These are phyloP conservation scores for Amazona guildingii DNA, from an alignment of 2,113 vertebrate species.

Conservation along the genomic window DNA sequence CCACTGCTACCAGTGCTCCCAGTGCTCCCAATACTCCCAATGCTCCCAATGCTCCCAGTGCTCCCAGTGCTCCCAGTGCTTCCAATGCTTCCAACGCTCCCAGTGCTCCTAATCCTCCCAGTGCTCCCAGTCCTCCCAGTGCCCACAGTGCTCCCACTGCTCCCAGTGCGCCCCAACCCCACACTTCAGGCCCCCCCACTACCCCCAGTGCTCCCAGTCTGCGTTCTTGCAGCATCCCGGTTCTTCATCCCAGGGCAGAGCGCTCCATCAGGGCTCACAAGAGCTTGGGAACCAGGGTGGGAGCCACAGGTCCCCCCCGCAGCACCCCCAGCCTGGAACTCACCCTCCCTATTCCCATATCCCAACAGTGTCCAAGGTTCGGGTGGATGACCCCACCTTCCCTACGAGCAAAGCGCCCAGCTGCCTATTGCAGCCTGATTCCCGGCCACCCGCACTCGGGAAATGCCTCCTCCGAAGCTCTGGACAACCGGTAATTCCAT, in stretches of 20 bases:
- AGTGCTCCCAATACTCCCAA: accelerated
- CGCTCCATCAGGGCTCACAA: accelerated
- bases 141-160: neutral
- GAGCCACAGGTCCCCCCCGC: neutral
- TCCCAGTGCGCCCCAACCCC: neutral
- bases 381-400: accelerated
- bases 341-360: accelerated
- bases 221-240: accelerated
- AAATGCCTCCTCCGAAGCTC: neutral
- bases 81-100: neutral
- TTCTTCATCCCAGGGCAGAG: neutral
- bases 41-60: too few relatives aligned
- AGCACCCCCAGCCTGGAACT: too few relatives aligned
- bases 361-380: accelerated
- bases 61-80: too few relatives aligned
- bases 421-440: neutral
- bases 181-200: neutral
- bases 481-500: neutral
- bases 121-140: accelerated
- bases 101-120: too few relatives aligned
- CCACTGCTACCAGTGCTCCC: neutral
- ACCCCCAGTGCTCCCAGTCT: neutral
- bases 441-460: neutral
- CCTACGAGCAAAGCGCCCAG: neutral
- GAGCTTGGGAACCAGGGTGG: accelerated